Evolutionary conservation across 2,797 vertebrate species (phyloP).

Genomic region (Harpagifer antarcticus): DNA sequence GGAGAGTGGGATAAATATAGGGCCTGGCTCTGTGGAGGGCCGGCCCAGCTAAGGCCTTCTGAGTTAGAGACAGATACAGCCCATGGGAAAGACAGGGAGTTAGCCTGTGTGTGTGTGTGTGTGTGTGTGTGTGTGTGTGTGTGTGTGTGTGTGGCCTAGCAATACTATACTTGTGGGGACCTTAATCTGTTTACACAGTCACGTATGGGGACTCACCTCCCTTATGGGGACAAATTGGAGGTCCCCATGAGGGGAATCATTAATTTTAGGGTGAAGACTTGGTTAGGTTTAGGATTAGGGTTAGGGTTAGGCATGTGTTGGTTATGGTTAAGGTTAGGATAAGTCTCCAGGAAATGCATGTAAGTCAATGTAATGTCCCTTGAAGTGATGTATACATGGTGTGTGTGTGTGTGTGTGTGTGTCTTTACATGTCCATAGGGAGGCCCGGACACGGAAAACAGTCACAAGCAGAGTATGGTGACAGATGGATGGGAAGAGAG

Average conservation of each 20-base stretch:
- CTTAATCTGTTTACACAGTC: too few species aligned
- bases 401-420: background rate
- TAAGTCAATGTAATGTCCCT: too few species aligned
- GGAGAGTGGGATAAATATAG: slow-evolving; percentile 87
- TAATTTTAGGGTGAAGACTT: too few species aligned
- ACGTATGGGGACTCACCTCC: too few species aligned
- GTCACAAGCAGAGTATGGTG: slow-evolving; percentile 1
- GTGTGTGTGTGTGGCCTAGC: slow-evolving; percentile 4
- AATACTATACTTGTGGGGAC: too few species aligned
- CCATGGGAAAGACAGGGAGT: slow-evolving; percentile 42
- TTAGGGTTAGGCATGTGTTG: too few species aligned
- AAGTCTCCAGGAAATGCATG: too few species aligned
- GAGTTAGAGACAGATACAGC: slow-evolving; percentile 57
- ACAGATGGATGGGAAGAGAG: slow-evolving; percentile 5
- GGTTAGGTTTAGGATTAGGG: too few species aligned
- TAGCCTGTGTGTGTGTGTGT: slow-evolving; percentile 16
- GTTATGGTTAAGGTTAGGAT: too few species aligned
- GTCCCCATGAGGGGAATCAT: too few species aligned
- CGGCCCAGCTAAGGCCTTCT: slow-evolving; percentile 69
- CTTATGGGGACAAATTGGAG: too few species aligned
- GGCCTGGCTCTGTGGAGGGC: slow-evolving; percentile 60
- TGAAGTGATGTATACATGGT: too few species aligned
- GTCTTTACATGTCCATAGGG: slow-evolving; percentile 35
- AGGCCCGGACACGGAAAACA: slow-evolving; percentile 29
- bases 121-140: slow-evolving; percentile 1